Conservation (phyloP, 2,888 invertebrate species). For the Sericinus montela region DNA sequence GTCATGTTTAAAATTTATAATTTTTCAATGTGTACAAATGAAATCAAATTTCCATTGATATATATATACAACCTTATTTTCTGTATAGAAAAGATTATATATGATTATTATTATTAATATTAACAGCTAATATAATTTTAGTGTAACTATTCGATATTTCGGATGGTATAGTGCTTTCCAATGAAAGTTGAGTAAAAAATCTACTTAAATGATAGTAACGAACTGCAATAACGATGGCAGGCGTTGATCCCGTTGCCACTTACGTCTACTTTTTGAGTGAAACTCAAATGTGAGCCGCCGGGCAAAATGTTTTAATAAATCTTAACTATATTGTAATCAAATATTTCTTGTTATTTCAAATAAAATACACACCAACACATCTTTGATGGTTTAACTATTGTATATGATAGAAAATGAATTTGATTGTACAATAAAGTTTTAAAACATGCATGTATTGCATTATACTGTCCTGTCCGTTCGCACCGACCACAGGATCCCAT, state of each 20-base stretch:
- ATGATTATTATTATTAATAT: constrained; percentile 12
- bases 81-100: constrained; percentile 13
- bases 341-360: background rate
- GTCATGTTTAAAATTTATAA: background rate
- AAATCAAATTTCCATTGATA: constrained; percentile 10
- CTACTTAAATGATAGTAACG: constrained; percentile 14
- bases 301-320: background rate
- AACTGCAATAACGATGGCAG: constrained; percentile 8
- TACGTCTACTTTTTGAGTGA: background rate
- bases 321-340: background rate
- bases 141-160: background rate
- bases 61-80: constrained; percentile 12
- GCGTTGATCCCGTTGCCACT: background rate
- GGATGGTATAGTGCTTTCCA: constrained; percentile 8
- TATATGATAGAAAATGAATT: background rate
- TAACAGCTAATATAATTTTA: constrained; percentile 13
- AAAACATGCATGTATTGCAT: background rate
- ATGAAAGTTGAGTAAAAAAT: background rate
- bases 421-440: background rate
- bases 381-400: background rate
- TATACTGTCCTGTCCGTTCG: background rate
- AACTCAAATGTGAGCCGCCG: constrained; percentile 3
- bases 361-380: background rate
- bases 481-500: constrained; percentile 16
- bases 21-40: constrained; percentile 2